These are phyloP conservation scores for Daktulosphaira vitifoliae DNA, from an alignment of 1,140 invertebrate species.

Conservation along the genomic window DNA sequence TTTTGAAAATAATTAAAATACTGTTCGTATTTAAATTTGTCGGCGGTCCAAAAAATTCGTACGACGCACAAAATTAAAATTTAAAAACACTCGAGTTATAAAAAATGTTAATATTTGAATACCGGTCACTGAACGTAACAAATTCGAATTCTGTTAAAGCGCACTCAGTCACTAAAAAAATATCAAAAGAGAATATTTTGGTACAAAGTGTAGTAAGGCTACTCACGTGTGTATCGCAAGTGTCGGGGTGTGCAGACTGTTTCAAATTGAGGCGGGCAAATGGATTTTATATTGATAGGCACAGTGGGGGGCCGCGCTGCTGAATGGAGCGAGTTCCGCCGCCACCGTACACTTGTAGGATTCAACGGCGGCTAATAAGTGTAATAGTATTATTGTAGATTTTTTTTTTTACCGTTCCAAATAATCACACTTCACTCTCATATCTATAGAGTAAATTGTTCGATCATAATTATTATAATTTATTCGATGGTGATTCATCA, in stretches of 20 bases:
- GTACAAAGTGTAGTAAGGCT: not conserved
- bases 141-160: no score
- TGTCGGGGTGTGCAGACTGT: constrained; percentile 8
- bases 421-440: no score
- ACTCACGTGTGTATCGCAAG: not conserved
- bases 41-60: not conserved
- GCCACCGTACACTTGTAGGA: not conserved
- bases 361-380: no score
- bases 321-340: not conserved
- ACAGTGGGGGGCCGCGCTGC: constrained; percentile 4
- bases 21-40: not conserved
- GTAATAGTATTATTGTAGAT: no score
- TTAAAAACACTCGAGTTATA: no score
- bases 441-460: no score
- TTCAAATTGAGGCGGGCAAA: constrained; percentile 30
- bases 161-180: not conserved
- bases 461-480: not conserved
- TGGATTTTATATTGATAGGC: constrained; percentile 9
- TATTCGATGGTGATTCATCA: not conserved
- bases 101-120: no score
- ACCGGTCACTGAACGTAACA: no score
- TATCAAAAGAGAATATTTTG: not conserved
- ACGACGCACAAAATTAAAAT: no score
- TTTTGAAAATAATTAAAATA: not conserved
- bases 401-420: no score